Evolutionary conservation across 2,113 vertebrate species (phyloP).

Genomic region (Tylochromis polylepis): DNA sequence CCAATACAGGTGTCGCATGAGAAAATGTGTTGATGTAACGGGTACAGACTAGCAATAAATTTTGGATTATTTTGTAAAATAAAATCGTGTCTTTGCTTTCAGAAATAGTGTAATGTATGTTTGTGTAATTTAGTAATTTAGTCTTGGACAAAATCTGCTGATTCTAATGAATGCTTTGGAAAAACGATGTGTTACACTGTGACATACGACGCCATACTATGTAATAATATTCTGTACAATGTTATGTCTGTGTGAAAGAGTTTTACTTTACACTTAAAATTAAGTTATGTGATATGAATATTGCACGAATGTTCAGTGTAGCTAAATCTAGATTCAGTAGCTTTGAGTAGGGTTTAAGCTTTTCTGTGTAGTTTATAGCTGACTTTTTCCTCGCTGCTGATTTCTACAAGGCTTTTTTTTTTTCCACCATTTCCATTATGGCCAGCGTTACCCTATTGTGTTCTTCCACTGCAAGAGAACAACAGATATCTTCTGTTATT

Average conservation of each 20-base stretch:
- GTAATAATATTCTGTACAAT: not conserved
- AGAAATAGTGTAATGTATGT: too few species aligned
- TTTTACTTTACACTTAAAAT: not conserved
- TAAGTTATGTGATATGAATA: not conserved
- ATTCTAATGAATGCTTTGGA: not conserved
- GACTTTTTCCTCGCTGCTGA: not conserved
- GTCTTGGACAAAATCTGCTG: not conserved
- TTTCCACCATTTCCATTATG: not conserved
- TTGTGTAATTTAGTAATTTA: not conserved
- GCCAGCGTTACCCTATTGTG: not conserved
- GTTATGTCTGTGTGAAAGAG: not conserved
- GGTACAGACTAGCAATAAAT: not conserved
- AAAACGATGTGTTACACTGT: not conserved
- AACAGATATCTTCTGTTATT: conserved; percentile 4
- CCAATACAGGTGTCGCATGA: not conserved
- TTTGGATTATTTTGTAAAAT: not conserved
- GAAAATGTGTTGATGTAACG: not conserved
- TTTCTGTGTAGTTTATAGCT: not conserved
- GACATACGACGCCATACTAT: not conserved
- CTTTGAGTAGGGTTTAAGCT: not conserved
- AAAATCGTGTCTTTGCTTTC: too few species aligned
- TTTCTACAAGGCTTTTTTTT: not conserved
- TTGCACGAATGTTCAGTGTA: not conserved
- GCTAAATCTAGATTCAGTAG: not conserved
- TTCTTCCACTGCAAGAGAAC: conserved; percentile 17